Percentiles rank a stretch among this genome's conserved stretches.
phyloP scores from a whole-genome alignment of 2,797 vertebrate species.

The Poecile montanus region DNA sequence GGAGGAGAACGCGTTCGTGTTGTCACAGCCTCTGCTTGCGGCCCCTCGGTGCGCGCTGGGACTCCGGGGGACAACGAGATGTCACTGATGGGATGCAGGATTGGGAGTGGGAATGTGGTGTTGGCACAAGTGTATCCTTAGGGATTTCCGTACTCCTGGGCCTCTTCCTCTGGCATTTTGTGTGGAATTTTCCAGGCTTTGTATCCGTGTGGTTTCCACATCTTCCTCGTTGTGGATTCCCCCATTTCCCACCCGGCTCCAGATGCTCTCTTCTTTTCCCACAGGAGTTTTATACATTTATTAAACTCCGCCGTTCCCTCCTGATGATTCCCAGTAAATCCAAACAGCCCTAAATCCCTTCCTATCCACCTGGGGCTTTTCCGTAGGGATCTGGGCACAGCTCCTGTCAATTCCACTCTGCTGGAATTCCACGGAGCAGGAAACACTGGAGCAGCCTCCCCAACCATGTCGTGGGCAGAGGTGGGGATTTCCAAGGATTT shows the following conservation, averaged over 20 bases:
- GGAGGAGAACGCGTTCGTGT: accelerated
- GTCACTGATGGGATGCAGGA: neutral
- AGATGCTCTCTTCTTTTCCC: neutral
- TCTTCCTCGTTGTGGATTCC: neutral
- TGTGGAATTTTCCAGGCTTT: neutral
- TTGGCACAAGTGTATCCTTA: accelerated
- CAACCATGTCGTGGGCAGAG: neutral
- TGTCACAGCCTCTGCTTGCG: neutral
- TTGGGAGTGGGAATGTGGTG: accelerated
- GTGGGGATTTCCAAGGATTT: neutral
- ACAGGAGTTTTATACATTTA: neutral
- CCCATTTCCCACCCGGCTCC: neutral
- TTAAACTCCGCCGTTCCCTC: neutral
- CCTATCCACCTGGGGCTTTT: neutral
- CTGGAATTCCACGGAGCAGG: neutral
- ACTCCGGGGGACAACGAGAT: neutral
- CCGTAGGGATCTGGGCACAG: neutral
- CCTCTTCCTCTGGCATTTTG: neutral
- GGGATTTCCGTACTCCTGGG: neutral
- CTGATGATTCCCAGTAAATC: accelerated
- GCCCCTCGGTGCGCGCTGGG: accelerated
- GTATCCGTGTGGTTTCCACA: neutral
- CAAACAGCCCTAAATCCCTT: neutral
- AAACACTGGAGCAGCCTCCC: neutral
- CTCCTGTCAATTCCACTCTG: neutral